A percentile compares a stretch with the other conserved stretches of the same genome.
These are phyloP conservation scores for Microtus montanus DNA, from an alignment of 2,113 vertebrate species.

Conservation along the genomic window DNA sequence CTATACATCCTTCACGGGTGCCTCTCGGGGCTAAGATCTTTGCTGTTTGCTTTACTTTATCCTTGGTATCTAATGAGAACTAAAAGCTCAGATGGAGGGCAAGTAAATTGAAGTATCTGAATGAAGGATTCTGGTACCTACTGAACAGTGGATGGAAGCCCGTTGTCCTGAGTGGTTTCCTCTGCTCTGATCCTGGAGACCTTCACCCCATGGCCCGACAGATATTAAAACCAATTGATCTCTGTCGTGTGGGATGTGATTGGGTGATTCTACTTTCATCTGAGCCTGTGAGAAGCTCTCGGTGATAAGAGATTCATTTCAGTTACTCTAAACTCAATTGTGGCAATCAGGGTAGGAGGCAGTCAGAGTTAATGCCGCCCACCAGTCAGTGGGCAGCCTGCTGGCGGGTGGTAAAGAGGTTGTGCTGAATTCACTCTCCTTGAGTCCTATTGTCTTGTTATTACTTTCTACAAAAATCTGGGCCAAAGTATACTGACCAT, in stretches of 20 bases:
- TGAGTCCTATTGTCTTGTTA: neutral
- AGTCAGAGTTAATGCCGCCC: neutral
- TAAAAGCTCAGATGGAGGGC: neutral
- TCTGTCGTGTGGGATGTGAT: neutral
- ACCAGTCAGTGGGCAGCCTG: too few relatives aligned
- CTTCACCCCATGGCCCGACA: neutral
- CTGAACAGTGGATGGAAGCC: neutral
- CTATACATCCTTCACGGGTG: neutral
- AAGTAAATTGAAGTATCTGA: neutral
- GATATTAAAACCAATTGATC: neutral
- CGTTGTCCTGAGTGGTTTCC: neutral
- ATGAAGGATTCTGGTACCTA: neutral
- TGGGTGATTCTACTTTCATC: neutral
- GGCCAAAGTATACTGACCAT: neutral
- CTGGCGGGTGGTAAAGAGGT: neutral
- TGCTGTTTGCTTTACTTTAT: neutral
- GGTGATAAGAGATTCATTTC: neutral
- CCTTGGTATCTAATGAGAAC: neutral
- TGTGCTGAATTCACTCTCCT: neutral
- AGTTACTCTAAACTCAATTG: neutral
- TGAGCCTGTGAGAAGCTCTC: neutral
- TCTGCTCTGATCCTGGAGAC: neutral
- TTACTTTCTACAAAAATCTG: neutral
- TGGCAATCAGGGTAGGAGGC: neutral
- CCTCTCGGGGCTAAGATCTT: neutral